These are phyloP conservation scores for Martes martes DNA, from an alignment of 2,113 vertebrate genomes.

Conservation along the genomic window DNA sequence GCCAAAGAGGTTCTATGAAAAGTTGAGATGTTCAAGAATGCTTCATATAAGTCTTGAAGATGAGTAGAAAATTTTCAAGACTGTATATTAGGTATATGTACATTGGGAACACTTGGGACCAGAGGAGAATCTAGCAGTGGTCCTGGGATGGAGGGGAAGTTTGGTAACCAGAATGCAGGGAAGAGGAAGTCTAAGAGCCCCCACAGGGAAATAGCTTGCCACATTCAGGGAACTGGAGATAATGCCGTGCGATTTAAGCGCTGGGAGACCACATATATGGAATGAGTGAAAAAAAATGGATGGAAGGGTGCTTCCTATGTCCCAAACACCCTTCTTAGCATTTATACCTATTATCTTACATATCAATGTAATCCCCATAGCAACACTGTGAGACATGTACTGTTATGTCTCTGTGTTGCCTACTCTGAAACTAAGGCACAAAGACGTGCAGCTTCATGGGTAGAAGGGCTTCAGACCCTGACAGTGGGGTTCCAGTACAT, in stretches of 20 bases:
- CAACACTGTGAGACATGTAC: neutral
- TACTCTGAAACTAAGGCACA: neutral
- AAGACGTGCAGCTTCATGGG: too few relatives aligned
- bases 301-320: accelerated
- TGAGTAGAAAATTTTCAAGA: neutral
- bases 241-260: accelerated
- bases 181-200: accelerated
- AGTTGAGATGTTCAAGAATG: neutral
- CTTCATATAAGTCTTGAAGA: neutral
- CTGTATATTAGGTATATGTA: accelerated
- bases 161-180: accelerated
- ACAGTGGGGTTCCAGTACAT: accelerated
- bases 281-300: neutral
- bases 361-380: neutral
- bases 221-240: neutral
- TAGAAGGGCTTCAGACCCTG: neutral
- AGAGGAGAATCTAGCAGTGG: neutral
- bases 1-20: neutral
- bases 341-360: neutral
- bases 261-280: too few relatives aligned
- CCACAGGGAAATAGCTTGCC: accelerated
- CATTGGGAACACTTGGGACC: accelerated
- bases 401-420: neutral
- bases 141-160: neutral
- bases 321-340: neutral